These are phyloP conservation scores for Loriculus beryllinus DNA, from an alignment of 2,797 vertebrate genomes.

Conservation along the genomic window DNA sequence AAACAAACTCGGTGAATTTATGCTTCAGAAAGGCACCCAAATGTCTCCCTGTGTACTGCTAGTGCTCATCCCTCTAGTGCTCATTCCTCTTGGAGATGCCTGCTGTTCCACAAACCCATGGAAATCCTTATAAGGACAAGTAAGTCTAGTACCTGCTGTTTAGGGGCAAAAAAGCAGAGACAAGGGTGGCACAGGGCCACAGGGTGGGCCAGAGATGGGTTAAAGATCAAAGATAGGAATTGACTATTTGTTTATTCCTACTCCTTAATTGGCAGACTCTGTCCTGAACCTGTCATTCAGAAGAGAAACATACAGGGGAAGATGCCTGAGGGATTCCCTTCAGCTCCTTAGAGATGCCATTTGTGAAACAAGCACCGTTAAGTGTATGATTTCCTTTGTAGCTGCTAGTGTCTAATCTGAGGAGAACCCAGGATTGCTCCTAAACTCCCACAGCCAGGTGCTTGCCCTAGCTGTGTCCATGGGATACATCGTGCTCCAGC, in stretches of 20 bases:
- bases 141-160: not conserved
- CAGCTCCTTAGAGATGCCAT: not conserved
- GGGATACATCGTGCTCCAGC: not conserved
- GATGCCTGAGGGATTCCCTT: not conserved
- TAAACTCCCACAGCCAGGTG: not conserved
- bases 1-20: not conserved
- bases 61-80: not conserved
- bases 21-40: not conserved
- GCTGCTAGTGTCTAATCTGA: not conserved
- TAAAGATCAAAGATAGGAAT: not conserved
- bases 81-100: not conserved
- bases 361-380: not conserved
- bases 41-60: not conserved
- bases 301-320: not conserved
- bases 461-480: rapidly evolving
- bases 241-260: not conserved
- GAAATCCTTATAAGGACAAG: not conserved
- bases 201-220: not conserved
- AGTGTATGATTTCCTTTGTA: not conserved
- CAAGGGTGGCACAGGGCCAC: not conserved
- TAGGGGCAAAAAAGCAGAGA: not conserved
- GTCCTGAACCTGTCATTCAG: not conserved
- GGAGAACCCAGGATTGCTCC: not conserved
- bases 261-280: not conserved
- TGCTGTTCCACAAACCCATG: not conserved